A percentile compares a stretch with the other conserved stretches of the same genome.
phyloP scores from a whole-genome alignment of 1,140 invertebrate genomes.

The Physella acuta region DNA sequence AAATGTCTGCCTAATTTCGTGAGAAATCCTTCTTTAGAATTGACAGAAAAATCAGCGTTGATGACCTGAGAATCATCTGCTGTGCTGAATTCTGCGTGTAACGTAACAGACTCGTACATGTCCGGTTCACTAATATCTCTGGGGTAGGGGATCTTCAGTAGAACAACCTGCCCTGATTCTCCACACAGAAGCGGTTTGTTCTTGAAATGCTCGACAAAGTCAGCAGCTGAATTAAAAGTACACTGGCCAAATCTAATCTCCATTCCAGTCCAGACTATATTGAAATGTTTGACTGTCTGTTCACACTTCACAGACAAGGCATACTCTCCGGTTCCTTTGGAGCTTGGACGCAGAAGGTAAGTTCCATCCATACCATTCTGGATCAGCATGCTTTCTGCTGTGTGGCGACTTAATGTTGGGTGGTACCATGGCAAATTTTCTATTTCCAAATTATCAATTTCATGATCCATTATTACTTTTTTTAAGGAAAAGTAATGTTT shows the following conservation, averaged over 20 bases:
- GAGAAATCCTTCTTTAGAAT: slow-evolving; percentile 53
- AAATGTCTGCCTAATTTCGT: slow-evolving; percentile 49
- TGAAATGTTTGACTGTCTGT: slow-evolving; percentile 53
- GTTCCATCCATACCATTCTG: slow-evolving; percentile 53
- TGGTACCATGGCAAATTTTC: slow-evolving; percentile 45
- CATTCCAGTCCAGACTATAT: slow-evolving; percentile 38
- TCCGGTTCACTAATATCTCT: slow-evolving; percentile 47
- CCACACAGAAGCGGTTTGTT: slow-evolving; percentile 52
- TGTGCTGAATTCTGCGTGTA: slow-evolving; percentile 50
- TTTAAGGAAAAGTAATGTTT: no score
- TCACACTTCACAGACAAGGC: slow-evolving; percentile 54
- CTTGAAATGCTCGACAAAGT: slow-evolving; percentile 50
- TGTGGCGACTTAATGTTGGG: slow-evolving; percentile 45
- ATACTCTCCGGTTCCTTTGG: slow-evolving; percentile 44
- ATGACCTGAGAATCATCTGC: slow-evolving; percentile 28
- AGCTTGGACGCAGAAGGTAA: slow-evolving; percentile 50
- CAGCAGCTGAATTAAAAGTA: slow-evolving; percentile 39
- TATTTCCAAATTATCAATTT: slow-evolving; percentile 21
- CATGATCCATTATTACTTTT: slow-evolving; percentile 5
- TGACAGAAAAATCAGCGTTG: slow-evolving; percentile 46
- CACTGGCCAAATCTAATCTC: slow-evolving; percentile 49
- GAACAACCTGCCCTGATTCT: slow-evolving; percentile 43
- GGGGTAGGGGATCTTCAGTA: slow-evolving; percentile 43
- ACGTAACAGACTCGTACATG: slow-evolving; percentile 48
- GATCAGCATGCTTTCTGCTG: slow-evolving; percentile 52